Base-by-base conservation (phyloP, 2,888 invertebrate genomes). In the Cheilosia variabilis region DNA sequence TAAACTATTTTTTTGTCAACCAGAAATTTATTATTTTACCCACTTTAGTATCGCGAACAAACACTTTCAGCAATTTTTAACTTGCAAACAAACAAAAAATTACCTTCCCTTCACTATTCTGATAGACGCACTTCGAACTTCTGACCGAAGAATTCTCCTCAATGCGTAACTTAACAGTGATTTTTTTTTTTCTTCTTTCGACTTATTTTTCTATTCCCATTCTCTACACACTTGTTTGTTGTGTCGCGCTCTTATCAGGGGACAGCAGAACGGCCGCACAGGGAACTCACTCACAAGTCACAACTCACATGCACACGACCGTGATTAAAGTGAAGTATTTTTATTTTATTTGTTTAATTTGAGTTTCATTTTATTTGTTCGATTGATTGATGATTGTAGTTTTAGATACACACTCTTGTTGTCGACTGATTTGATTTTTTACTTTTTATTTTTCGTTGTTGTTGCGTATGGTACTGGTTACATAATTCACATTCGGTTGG, bases 301-400 rank as follows among this genome's bases (percentile, higher is more conserved):
- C 13, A 17, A 53, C 31, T 22, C 50, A 27, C 53, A 65, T 62
- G 62, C 66, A 66, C 69, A 27, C 73, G 84, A 72, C 71, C 62
- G 80, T 86, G 80, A 86, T 81, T 72, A 58, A 13, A 83, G 52
- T 73, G 73, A 78, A 60, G 45, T 4, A 43, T 68, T 63, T 69
- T 41, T 24, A 63, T 69, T 55, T 75, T 68, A 52, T 22, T 27
- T 81, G 45, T 55, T 71, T 65, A 71, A 72, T 72, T 78, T 73
- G 53, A 81, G 41, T 69, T 86, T 81, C 68, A 68, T 80, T 62
- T 73, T 50, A 77, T 80, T 80, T 80, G 71, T 80, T 81, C 76
- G 76, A 86, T 77, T 57, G 68, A 81, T 81, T 80, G 52, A 52
- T 52, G 52, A 52, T 65, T 86, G 76, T 72, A 37, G 72, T 57